Evolutionary conservation across 2,113 vertebrate genomes (phyloP).

Genomic region (Falco punctatus): DNA sequence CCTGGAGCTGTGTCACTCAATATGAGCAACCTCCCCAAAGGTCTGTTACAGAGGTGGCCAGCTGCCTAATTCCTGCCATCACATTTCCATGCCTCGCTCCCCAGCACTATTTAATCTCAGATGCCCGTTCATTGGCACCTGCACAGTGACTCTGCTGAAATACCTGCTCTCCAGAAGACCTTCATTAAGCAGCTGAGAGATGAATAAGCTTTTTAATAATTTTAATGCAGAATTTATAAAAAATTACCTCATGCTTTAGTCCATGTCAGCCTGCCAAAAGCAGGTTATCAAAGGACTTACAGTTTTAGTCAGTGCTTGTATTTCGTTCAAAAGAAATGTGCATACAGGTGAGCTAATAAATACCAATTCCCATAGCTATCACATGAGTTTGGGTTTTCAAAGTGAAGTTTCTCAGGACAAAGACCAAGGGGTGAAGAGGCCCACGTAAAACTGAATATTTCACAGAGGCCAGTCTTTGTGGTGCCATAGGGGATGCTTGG

Average conservation of each 20-base stretch:
- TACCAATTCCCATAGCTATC: not conserved
- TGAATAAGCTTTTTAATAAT: not conserved
- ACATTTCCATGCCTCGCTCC: not conserved
- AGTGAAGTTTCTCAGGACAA: not conserved
- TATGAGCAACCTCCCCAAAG: not conserved
- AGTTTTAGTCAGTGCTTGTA: not conserved
- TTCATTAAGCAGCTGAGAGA: constrained; percentile 21
- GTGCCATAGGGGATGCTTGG: not conserved
- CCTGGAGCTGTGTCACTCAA: not conserved
- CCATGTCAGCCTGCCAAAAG: not conserved
- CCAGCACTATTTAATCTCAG: not conserved
- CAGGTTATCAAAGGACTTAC: not conserved
- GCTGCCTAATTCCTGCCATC: constrained; percentile 29
- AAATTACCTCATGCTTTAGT: not conserved
- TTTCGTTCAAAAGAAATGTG: not conserved
- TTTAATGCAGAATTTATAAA: not conserved
- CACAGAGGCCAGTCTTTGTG: not conserved
- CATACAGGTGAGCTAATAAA: not conserved
- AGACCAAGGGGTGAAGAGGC: not conserved
- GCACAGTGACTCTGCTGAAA: not conserved
- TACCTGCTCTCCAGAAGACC: not conserved
- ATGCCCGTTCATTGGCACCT: accelerated
- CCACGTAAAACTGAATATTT: not conserved
- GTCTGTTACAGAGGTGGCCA: not conserved
- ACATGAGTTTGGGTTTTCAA: not conserved